Evolutionary conservation across 2,113 vertebrate genomes (phyloP).

Genomic region (Paramormyrops kingsleyae): DNA sequence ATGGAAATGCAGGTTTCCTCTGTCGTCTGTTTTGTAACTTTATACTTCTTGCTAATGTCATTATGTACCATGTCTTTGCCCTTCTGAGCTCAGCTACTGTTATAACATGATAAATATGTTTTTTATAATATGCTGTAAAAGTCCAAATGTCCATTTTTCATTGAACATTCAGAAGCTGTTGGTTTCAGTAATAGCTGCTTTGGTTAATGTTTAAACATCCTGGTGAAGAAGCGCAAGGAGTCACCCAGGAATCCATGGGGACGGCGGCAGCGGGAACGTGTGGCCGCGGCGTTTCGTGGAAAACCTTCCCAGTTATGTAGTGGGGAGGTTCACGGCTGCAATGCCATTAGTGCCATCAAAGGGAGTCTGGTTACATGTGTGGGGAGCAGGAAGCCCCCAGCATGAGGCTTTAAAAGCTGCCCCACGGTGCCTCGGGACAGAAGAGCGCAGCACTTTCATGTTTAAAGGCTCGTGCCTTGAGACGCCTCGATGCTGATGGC

Average conservation of each 20-base stretch:
- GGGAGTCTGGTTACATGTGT: slow-evolving; percentile 9
- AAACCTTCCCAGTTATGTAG: background rate
- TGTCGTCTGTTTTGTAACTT: background rate
- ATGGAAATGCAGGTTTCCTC: background rate
- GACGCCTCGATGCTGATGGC: background rate
- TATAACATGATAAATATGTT: background rate
- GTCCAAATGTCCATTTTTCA: background rate
- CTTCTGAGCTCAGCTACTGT: background rate
- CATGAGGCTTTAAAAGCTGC: background rate
- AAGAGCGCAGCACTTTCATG: slow-evolving; percentile 2
- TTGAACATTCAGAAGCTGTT: background rate
- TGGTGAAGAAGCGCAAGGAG: background rate
- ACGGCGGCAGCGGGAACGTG: background rate
- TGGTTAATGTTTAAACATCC: background rate
- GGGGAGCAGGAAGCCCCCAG: slow-evolving; percentile 14
- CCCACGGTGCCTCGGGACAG: background rate
- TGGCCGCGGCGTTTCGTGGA: background rate
- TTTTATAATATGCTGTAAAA: background rate
- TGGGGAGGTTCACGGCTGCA: background rate
- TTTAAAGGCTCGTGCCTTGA: background rate
- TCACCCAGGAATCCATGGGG: background rate
- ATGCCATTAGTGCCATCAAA: slow-evolving; percentile 13
- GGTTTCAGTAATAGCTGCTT: background rate
- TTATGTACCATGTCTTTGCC: background rate
- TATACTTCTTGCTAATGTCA: background rate